Evolutionary conservation across 2,888 invertebrate species (phyloP).

Genomic region (Itoplectis maculator): DNA sequence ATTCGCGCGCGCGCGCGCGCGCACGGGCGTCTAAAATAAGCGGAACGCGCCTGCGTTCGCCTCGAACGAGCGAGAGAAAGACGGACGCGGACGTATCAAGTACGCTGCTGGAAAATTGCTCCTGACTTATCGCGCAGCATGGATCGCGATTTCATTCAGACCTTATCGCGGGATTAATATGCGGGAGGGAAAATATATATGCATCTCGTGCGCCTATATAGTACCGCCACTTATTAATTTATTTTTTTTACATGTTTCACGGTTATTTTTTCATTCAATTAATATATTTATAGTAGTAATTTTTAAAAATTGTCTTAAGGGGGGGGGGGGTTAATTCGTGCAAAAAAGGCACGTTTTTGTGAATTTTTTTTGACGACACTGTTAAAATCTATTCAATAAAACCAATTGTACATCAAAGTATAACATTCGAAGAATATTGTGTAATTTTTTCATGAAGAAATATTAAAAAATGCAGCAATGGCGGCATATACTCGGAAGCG

Average conservation of each 20-base stretch:
- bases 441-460: too few species aligned
- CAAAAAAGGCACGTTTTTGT: too few species aligned
- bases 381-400: too few species aligned
- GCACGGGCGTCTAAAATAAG: slow-evolving; percentile 55
- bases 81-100: slow-evolving; percentile 5
- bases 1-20: slow-evolving; percentile 45
- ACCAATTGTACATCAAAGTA: too few species aligned
- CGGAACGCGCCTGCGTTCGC: slow-evolving; percentile 48
- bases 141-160: slow-evolving; percentile 23
- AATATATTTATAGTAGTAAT: too few species aligned
- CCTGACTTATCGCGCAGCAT: slow-evolving; percentile 27
- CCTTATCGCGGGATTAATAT: slow-evolving; percentile 21
- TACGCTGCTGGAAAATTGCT: slow-evolving; percentile 36
- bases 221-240: background rate
- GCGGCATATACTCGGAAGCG: too few species aligned
- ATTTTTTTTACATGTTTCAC: background rate
- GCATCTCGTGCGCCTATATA: background rate
- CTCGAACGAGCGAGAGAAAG: background rate
- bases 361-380: too few species aligned
- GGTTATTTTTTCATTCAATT: too few species aligned
- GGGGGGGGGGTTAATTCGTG: too few species aligned
- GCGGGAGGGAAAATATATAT: background rate
- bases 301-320: too few species aligned
- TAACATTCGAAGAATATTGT: too few species aligned
- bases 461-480: too few species aligned